These are phyloP conservation scores for Uromys caudimaculatus DNA, from an alignment of 2,797 vertebrate genomes.

Conservation along the genomic window DNA sequence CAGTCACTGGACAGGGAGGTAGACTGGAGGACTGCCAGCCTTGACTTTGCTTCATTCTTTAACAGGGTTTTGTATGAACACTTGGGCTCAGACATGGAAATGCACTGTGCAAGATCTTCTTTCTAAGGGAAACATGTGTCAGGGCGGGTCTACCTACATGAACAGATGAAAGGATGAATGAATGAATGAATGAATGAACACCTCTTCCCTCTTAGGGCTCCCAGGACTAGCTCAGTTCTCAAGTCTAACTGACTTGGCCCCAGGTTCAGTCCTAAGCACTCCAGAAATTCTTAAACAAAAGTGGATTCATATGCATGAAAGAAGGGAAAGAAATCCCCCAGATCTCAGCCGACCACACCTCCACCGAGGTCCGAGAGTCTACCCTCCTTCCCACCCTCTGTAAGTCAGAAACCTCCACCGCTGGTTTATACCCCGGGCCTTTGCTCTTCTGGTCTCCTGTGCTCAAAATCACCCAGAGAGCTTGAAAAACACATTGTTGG, in stretches of 20 bases:
- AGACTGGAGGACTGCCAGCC: background rate
- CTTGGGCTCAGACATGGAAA: background rate
- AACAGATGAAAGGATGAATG: too few species aligned
- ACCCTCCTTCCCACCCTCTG: too few species aligned
- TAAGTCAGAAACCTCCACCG: background rate
- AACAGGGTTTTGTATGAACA: rapidly evolving
- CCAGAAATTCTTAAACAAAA: background rate
- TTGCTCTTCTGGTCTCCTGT: background rate
- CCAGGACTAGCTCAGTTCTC: background rate
- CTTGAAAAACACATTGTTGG: background rate
- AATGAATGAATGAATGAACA: background rate
- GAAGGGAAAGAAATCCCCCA: background rate
- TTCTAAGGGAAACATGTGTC: background rate
- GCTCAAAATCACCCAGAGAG: background rate
- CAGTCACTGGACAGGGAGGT: background rate
- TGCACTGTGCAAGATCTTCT: background rate
- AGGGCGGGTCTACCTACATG: background rate
- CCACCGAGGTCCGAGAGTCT: background rate
- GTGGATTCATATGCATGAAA: background rate
- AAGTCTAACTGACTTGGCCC: too few species aligned
- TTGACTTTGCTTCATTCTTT: background rate
- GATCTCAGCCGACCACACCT: too few species aligned
- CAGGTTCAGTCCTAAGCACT: too few species aligned
- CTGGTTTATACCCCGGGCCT: background rate
- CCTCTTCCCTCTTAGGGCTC: background rate